Evolutionary conservation across 1,140 invertebrate genomes (phyloP), one percentile per base, ranked within the genome.

Genomic region (Neuroterus valhalla): DNA sequence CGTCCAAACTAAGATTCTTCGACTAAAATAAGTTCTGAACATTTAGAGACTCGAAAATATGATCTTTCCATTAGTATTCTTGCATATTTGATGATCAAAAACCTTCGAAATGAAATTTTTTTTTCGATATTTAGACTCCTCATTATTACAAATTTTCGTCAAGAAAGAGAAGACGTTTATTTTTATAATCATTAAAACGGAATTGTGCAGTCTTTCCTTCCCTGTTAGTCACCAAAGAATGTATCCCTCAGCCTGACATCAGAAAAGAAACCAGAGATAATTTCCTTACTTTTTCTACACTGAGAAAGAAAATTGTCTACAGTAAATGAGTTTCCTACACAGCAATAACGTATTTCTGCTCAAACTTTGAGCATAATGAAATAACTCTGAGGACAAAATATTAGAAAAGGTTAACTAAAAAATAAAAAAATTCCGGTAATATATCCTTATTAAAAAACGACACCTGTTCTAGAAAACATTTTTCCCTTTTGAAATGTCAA

Each of bases 161-260:
- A 62, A 62, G 55, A 26, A 62, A 38, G 26, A n/a, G 15, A 62
- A 62, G 31, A 62, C 31, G 55, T 62, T 62, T 62, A n/a, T 38
- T 62, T 31, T 62, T 26, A 23, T 26, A n/a, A 62, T n/a, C 26
- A 50, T 11, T 31, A 38, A 55, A 11, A 31, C n/a, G 26, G 8
- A 62, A 26, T 62, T 62, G 23, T 62, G n/a, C 55, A 62, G 31
- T 62, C 31, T 26, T 62, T 38, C 26, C 55, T 62, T 23, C 31
- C 55, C 23, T 26, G 52, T 62, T 62, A 26, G 23, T 62, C 52
- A 62, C 21, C 52, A 38, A 50, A 62, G 55, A 62, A 62, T 26
- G 52, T 62, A 26, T 62, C 55, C 55, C 55, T 62, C 23, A 62
- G 23, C 55, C 55, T 62, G 55, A 62, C 55, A 62, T 62, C 55